Evolutionary conservation across 1,140 invertebrate genomes (phyloP).

Genomic region (Ostrea edulis): DNA sequence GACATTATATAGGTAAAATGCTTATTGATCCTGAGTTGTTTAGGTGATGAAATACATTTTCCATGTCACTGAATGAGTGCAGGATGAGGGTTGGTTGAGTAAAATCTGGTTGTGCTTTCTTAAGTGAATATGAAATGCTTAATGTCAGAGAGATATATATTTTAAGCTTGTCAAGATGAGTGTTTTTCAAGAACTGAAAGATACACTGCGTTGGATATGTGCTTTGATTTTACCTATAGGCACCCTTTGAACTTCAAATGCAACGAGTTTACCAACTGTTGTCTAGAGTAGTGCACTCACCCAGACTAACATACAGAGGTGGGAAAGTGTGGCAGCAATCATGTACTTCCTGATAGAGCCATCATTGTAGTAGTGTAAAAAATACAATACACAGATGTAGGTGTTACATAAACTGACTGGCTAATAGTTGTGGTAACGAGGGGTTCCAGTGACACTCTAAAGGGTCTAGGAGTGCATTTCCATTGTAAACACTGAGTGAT

Average conservation of each 20-base stretch:
- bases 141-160: not conserved
- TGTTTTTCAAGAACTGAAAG: not conserved
- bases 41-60: not conserved
- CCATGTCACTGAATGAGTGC: not conserved
- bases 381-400: not conserved
- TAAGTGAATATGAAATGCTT: not conserved
- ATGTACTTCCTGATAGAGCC: not conserved
- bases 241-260: not conserved
- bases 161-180: not conserved
- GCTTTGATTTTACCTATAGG: not conserved
- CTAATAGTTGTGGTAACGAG: not conserved
- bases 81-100: not conserved
- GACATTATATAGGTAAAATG: not conserved
- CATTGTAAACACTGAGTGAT: not conserved
- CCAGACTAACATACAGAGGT: not conserved
- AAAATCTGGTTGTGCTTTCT: not conserved
- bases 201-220: not conserved
- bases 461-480: not conserved
- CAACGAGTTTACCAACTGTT: not conserved
- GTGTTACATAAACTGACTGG: not conserved
- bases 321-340: not conserved
- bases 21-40: not conserved
- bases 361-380: not conserved
- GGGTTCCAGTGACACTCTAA: not conserved
- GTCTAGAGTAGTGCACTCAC: not conserved